phyloP scores from a whole-genome alignment of 2,888 invertebrate species.

The Eugnorisma glareosa region DNA sequence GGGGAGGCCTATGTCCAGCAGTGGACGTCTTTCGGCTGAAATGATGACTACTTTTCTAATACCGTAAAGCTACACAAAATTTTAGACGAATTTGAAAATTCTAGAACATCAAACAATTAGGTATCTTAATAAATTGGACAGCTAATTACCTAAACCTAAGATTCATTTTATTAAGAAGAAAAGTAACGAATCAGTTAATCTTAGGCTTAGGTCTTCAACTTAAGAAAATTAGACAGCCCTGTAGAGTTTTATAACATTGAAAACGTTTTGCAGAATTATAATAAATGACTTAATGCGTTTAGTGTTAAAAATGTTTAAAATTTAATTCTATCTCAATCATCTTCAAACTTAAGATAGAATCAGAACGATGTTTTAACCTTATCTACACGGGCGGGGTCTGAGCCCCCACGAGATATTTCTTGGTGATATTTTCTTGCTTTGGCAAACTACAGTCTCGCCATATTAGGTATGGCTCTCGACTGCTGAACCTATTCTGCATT shows the following conservation, averaged over 20 bases:
- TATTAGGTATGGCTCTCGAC: no score
- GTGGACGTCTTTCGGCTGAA: no score
- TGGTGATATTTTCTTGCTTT: no score
- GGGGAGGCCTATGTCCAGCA: no score
- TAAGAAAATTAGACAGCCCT: not conserved
- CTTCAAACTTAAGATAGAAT: not conserved
- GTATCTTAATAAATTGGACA: not conserved
- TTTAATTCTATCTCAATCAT: not conserved
- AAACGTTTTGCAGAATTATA: not conserved
- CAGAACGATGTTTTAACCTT: not conserved
- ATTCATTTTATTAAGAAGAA: not conserved
- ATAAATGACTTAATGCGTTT: not conserved
- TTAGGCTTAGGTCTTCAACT: not conserved
- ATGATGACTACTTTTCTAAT: not conserved
- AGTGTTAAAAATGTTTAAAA: not conserved
- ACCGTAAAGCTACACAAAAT: not conserved
- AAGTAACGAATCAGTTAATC: not conserved
- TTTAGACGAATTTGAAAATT: not conserved
- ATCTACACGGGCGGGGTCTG: not conserved
- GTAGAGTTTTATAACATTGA: not conserved
- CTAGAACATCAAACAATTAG: not conserved
- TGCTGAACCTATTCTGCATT: no score
- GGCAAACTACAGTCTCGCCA: no score
- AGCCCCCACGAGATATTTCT: no score
- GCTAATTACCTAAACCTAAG: not conserved